Conservation (phyloP, 37 sponge, comb jelly and placozoan species). For the Bolinopsis microptera region DNA sequence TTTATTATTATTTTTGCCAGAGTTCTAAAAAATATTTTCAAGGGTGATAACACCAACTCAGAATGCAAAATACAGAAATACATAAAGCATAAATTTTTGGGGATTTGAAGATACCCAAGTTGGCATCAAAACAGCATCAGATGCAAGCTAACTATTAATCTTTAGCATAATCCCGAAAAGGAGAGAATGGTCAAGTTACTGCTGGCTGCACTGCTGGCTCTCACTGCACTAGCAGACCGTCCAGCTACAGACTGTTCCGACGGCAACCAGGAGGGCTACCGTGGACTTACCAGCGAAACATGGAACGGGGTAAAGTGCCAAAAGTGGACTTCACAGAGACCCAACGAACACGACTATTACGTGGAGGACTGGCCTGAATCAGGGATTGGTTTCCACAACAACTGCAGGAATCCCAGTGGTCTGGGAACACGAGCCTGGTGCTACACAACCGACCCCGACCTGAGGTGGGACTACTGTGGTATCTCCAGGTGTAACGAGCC, state of each 20-base stretch:
- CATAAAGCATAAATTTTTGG: too few relatives aligned
- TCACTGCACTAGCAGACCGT: neutral
- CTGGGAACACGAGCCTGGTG: neutral
- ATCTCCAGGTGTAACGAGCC: neutral
- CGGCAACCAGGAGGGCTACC: neutral
- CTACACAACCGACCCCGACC: constrained; percentile 4
- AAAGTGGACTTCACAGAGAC: neutral
- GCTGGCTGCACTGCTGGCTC: neutral
- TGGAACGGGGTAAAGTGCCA: neutral
- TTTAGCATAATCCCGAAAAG: too few relatives aligned
- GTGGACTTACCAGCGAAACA: neutral
- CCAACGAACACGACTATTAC: neutral
- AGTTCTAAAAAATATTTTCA: too few relatives aligned
- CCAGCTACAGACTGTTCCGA: neutral
- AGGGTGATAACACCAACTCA: too few relatives aligned
- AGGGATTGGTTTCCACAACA: neutral
- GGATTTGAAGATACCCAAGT: too few relatives aligned
- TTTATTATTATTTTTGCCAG: too few relatives aligned
- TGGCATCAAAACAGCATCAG: too few relatives aligned
- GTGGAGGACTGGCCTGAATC: neutral
- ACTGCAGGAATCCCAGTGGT: constrained; percentile 21
- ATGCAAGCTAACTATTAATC: too few relatives aligned
- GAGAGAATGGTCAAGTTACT: neutral
- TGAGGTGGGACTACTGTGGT: neutral
- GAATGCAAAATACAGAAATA: too few relatives aligned